A percentile compares a stretch with the other conserved stretches of the same genome.
These are phyloP conservation scores for Coranthus polyacanthus DNA, from an alignment of 2,797 vertebrate genomes.

Conservation along the genomic window DNA sequence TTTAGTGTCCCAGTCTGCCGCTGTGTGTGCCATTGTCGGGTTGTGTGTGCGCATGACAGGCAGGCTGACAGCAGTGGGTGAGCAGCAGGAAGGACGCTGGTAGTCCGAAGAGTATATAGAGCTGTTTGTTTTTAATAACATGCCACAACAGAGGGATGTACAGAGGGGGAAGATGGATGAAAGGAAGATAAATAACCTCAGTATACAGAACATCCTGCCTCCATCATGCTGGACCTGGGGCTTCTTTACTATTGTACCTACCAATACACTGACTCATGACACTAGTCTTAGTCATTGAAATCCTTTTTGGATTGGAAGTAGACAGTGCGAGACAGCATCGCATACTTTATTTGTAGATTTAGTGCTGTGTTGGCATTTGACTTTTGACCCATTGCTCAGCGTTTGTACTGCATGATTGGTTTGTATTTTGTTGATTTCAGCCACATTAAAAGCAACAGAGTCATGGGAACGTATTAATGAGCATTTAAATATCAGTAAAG, in stretches of 20 bases:
- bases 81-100: conserved; percentile 37
- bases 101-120: conserved; percentile 58
- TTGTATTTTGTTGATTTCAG: too few relatives aligned
- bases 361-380: conserved; percentile 5
- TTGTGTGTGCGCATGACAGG: conserved; percentile 23
- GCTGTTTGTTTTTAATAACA: conserved; percentile 83
- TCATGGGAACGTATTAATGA: too few relatives aligned
- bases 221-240: conserved; percentile 23
- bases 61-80: conserved; percentile 33
- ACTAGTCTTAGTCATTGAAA: conserved; percentile 7
- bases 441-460: too few relatives aligned
- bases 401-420: neutral
- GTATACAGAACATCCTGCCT: conserved; percentile 46
- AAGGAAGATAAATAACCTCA: conserved; percentile 62
- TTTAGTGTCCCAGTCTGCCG: conserved; percentile 24
- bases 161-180: conserved; percentile 42
- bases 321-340: neutral
- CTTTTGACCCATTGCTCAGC: conserved; percentile 2
- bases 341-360: neutral
- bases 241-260: conserved; percentile 39
- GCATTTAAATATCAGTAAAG: too few relatives aligned
- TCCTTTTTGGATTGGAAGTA: conserved; percentile 3
- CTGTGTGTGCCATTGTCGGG: conserved; percentile 18
- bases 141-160: conserved; percentile 60
- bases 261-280: conserved; percentile 40